Evolutionary conservation across 2,113 vertebrate genomes (phyloP).

Genomic region (Myrmophylax atrothorax): DNA sequence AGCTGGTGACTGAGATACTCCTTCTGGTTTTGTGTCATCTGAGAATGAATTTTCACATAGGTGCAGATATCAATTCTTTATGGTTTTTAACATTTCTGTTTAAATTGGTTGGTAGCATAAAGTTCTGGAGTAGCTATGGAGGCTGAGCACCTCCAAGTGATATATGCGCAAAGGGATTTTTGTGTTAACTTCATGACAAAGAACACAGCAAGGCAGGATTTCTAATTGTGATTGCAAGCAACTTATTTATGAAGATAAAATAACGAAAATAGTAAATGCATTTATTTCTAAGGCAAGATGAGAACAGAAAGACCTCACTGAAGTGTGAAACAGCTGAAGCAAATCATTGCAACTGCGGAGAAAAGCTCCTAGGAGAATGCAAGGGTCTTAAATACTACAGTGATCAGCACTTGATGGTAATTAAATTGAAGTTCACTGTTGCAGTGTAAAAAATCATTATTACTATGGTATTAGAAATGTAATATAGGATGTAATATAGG

Average conservation of each 20-base stretch:
- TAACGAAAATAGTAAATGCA: not conserved
- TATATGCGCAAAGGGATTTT: not conserved
- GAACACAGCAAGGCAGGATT: not conserved
- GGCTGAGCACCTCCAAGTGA: not conserved
- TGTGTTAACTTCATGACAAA: not conserved
- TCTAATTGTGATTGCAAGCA: not conserved
- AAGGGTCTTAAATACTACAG: constrained; percentile 31
- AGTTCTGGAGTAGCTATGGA: not conserved
- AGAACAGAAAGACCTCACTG: constrained; percentile 17
- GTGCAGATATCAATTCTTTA: not conserved
- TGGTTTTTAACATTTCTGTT: not conserved
- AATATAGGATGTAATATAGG: not conserved
- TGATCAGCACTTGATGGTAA: constrained; percentile 10
- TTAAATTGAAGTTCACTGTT: constrained; percentile 51
- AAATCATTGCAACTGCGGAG: not conserved
- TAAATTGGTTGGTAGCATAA: not conserved
- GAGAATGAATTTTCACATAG: not conserved
- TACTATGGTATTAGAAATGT: not conserved
- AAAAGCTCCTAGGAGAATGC: constrained; percentile 2
- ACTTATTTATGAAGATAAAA: not conserved
- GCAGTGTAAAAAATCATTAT: not conserved
- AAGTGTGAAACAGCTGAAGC: constrained; percentile 33
- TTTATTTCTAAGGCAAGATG: constrained; percentile 17
- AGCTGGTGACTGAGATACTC: not conserved
- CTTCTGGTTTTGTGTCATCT: not conserved